Base-by-base conservation (phyloP, 1,140 invertebrate genomes). In the Uloborus diversus region DNA sequence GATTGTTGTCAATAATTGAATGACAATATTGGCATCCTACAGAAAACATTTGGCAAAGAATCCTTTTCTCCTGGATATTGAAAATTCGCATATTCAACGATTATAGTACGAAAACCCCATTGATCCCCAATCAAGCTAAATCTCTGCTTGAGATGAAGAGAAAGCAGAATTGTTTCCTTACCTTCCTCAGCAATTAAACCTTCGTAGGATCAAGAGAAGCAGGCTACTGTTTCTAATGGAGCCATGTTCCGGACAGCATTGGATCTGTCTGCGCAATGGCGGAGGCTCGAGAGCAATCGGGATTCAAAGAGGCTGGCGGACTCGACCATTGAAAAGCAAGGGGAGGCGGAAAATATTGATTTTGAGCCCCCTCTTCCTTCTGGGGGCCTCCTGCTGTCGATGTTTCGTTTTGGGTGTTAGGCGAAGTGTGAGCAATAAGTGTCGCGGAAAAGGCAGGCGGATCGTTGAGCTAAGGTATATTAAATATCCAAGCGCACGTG, bases 271-370 rank as follows among this genome's bases (percentile, higher is more conserved):
- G 49, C 49, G 68, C 53, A 71, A 71, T 71, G 68, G 68, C 57
- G 70, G 70, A 73, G 42, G 35, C 35, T 73, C 30, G 33, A 57
- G 70, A 73, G 70, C 57, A 62, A 20, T 17, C 20, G n/a, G 59
- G 57, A 61, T 62, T 37, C 53, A 17, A 33, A 57, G 69, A 47
- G 17, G 32, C 49, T 42, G 33, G 37, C 27, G 70, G 70, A 73
- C 57, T n/a, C n/a, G 28, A 47, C 70, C 70, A 73, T 73, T 73
- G 33, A 62, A 42, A 42, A 30, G 57, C 5, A 57, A 61, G 70
- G 70, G 70, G 23, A 37, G 57, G 56, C 42, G 56, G 70, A 33
- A 73, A 61, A 49, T 73, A 73, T 73, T 42, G 70, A 73, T 73
- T 73, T 73, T 59, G 33, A 53, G 28, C 17, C 30, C 17, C 66